These are phyloP conservation scores for Oenanthe oenanthe DNA, from an alignment of 2,113 vertebrate species.

Conservation along the genomic window DNA sequence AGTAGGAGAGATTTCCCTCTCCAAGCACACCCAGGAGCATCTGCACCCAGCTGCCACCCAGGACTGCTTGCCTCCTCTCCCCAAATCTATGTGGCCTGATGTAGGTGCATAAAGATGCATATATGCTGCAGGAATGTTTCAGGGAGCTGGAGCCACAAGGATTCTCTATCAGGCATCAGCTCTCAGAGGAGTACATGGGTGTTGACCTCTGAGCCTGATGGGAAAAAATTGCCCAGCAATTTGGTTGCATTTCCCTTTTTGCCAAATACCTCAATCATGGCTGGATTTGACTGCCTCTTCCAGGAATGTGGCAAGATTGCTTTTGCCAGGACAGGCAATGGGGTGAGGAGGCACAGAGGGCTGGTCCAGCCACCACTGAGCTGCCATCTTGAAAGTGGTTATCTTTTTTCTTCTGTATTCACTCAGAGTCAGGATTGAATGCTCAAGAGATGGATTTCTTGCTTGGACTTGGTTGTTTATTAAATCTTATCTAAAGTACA, in stretches of 20 bases:
- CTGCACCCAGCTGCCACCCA: background rate
- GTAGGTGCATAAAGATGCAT: background rate
- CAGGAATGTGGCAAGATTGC: fast-evolving
- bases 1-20: background rate
- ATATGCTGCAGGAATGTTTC: background rate
- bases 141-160: background rate
- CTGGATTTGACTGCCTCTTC: background rate
- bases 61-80: background rate
- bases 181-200: background rate
- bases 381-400: background rate
- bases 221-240: background rate
- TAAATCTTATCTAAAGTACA: no score
- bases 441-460: no score
- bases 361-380: background rate
- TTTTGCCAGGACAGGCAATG: fast-evolving
- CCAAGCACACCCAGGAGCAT: fast-evolving
- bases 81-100: background rate
- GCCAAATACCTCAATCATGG: fast-evolving
- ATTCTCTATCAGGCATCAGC: background rate
- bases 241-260: background rate
- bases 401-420: no score
- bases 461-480: no score
- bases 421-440: no score
- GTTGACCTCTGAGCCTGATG: background rate
- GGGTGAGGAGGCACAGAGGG: fast-evolving